Conservation (phyloP, 2,888 invertebrate genomes). For the Drepana falcataria region DNA sequence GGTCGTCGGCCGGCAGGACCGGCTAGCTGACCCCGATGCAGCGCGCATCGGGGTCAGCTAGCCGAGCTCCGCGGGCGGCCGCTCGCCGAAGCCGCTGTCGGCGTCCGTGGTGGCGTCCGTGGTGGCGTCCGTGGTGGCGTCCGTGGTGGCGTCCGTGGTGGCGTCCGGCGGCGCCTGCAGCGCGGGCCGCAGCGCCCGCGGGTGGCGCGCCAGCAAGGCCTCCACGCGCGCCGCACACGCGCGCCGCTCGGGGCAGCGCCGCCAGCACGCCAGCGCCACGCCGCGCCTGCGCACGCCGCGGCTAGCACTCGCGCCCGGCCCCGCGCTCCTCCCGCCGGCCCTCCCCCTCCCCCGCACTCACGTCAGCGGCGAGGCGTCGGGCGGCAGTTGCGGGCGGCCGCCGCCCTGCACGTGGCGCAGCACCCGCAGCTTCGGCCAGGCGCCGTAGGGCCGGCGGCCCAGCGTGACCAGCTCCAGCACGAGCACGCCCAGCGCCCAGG, state of each 20-base stretch:
- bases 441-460: constrained; percentile 91
- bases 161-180: constrained; percentile 14
- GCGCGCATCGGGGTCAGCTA: neutral
- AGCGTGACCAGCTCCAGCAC: constrained; percentile 91
- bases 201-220: constrained; percentile 84
- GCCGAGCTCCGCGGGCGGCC: constrained; percentile 14
- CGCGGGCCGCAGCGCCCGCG: constrained; percentile 54
- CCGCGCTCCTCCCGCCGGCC: neutral
- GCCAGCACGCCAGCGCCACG: constrained; percentile 88
- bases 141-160: constrained; percentile 13
- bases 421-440: constrained; percentile 85
- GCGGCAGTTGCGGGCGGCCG: constrained; percentile 83
- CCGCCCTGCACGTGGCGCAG: constrained; percentile 78
- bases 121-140: neutral
- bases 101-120: constrained; percentile 12
- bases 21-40: too few relatives aligned
- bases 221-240: constrained; percentile 86
- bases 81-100: constrained; percentile 28
- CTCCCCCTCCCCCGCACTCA: constrained; percentile 42
- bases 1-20: neutral
- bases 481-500: constrained; percentile 93
- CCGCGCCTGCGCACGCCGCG: constrained; percentile 72
- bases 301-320: constrained; percentile 14
- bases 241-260: constrained; percentile 77
- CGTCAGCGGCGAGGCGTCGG: constrained; percentile 50